Evolutionary conservation across 2,797 vertebrate genomes (phyloP).

Genomic region (Ceryle rudis): DNA sequence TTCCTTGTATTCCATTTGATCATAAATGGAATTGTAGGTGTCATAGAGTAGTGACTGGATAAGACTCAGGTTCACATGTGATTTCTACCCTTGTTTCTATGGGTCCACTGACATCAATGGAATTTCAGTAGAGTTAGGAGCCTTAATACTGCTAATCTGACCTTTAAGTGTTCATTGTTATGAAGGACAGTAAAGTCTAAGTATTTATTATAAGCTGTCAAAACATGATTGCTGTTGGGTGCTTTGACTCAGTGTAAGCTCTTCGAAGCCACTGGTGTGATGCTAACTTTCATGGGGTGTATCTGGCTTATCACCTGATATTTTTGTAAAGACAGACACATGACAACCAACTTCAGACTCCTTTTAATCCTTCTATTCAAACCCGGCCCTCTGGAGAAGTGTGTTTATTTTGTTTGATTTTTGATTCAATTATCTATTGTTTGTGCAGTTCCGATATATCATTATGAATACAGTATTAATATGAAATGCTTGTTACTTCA

Average conservation of each 20-base stretch:
- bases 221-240: neutral
- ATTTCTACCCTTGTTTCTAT: neutral
- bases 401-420: neutral
- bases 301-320: neutral
- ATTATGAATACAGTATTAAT: neutral
- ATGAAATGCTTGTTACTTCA: neutral
- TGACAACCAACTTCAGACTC: neutral
- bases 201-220: neutral
- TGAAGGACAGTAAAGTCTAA: neutral
- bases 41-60: neutral
- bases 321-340: neutral
- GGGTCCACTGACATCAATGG: neutral
- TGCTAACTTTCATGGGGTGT: neutral
- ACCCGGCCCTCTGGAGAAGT: neutral
- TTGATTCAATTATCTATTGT: conserved; percentile 12
- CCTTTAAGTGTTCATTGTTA: neutral
- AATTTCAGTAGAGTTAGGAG: neutral
- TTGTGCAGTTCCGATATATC: neutral
- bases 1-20: neutral
- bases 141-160: neutral
- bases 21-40: neutral
- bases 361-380: neutral
- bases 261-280: neutral
- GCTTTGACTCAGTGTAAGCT: neutral
- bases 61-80: neutral